These are phyloP conservation scores for Tetheella fluctuosa DNA, from an alignment of 2,888 invertebrate genomes.

Conservation along the genomic window DNA sequence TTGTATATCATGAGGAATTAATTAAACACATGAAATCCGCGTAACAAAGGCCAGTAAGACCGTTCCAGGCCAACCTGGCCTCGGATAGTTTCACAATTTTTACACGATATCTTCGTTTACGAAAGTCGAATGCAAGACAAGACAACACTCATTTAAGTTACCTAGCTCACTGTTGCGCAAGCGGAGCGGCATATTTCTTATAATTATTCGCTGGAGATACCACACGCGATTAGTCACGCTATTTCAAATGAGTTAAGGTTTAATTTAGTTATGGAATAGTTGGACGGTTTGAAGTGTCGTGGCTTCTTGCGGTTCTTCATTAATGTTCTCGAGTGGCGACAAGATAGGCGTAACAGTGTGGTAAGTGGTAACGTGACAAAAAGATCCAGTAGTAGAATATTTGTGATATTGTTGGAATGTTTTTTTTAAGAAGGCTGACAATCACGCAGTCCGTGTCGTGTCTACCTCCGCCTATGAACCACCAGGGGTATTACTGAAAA, in stretches of 20 bases:
- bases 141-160: slow-evolving; percentile 54
- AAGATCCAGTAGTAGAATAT: slow-evolving; percentile 33
- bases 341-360: slow-evolving; percentile 27
- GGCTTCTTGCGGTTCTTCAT: slow-evolving; percentile 29
- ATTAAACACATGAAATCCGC: slow-evolving; percentile 53
- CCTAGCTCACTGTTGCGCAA: slow-evolving; percentile 49
- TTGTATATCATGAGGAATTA: slow-evolving; percentile 43
- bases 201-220: slow-evolving; percentile 38
- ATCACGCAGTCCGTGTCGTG: no score
- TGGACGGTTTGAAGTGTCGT: slow-evolving; percentile 26
- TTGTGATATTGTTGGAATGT: slow-evolving; percentile 12
- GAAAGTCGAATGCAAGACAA: slow-evolving; percentile 62
- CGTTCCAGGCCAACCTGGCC: slow-evolving; percentile 47
- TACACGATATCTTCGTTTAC: slow-evolving; percentile 74
- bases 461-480: no score
- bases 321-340: slow-evolving; percentile 30
- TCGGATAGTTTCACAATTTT: slow-evolving; percentile 70
- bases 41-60: slow-evolving; percentile 54
- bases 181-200: slow-evolving; percentile 40
- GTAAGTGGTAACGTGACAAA: slow-evolving; percentile 36
- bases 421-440: no score
- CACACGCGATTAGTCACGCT: slow-evolving; percentile 30
- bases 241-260: slow-evolving; percentile 25
- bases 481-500: no score
- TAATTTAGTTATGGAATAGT: slow-evolving; percentile 21